Evolutionary conservation across 2,113 vertebrate species (phyloP).

Genomic region (Mystacornis crossleyi): DNA sequence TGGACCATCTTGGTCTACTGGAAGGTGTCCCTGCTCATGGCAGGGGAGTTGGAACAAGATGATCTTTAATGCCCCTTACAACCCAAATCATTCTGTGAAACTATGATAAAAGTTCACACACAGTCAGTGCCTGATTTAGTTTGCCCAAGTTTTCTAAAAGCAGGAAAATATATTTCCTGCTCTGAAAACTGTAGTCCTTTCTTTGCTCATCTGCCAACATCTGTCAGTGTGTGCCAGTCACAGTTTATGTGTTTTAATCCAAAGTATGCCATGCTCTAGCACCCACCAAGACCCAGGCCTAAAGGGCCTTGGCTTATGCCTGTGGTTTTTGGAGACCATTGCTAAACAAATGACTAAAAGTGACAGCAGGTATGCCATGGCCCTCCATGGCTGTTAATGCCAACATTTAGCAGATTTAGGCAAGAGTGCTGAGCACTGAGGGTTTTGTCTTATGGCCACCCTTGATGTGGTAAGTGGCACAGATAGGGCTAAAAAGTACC

Average conservation of each 20-base stretch:
- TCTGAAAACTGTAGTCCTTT: background rate
- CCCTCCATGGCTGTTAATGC: background rate
- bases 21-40: accelerated
- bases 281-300: background rate
- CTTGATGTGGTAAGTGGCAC: background rate
- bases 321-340: background rate
- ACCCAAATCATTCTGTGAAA: background rate
- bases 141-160: background rate
- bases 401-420: background rate
- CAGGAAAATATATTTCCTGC: background rate
- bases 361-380: background rate
- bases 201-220: background rate
- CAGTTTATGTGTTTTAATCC: background rate
- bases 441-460: background rate
- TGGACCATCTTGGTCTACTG: background rate
- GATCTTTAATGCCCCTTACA: background rate
- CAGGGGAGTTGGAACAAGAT: background rate
- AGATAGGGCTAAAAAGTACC: background rate
- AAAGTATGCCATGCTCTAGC: background rate
- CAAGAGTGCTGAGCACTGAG: background rate
- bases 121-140: background rate
- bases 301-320: background rate
- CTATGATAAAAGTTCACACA: background rate
- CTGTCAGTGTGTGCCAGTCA: background rate
- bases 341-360: background rate